Evolutionary conservation across 2,888 invertebrate species (phyloP).

Genomic region (Macaria liturata): DNA sequence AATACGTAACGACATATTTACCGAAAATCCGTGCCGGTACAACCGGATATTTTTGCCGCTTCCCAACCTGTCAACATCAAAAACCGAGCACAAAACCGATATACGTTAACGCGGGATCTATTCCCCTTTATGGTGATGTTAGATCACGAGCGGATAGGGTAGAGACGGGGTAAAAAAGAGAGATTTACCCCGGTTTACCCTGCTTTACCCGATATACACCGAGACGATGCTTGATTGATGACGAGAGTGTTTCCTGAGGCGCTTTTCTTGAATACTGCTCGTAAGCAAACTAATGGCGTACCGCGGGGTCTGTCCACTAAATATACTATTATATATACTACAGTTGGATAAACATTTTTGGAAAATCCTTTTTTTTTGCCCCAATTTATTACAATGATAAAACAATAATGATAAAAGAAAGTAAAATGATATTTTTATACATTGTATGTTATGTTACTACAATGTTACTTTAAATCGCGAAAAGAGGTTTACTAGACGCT

Average conservation of each 20-base stretch:
- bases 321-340: no score
- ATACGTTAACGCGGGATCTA: conserved; percentile 32
- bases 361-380: no score
- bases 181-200: conserved; percentile 49
- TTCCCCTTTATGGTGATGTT: conserved; percentile 36
- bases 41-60: neutral
- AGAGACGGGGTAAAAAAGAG: conserved; percentile 55
- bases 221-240: conserved; percentile 57
- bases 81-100: conserved; percentile 29
- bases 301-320: no score
- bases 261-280: neutral
- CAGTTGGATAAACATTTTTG: no score
- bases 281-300: no score
- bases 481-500: no score
- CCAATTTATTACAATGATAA: no score
- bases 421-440: no score
- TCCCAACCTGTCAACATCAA: conserved; percentile 27
- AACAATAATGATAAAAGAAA: no score
- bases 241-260: conserved; percentile 25
- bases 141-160: conserved; percentile 36
- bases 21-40: conserved; percentile 5
- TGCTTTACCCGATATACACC: conserved; percentile 15
- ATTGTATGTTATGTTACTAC: no score
- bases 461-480: no score
- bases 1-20: conserved; percentile 1